Conservation (phyloP, 2,113 vertebrate genomes). For the Corydoras maculifer region DNA sequence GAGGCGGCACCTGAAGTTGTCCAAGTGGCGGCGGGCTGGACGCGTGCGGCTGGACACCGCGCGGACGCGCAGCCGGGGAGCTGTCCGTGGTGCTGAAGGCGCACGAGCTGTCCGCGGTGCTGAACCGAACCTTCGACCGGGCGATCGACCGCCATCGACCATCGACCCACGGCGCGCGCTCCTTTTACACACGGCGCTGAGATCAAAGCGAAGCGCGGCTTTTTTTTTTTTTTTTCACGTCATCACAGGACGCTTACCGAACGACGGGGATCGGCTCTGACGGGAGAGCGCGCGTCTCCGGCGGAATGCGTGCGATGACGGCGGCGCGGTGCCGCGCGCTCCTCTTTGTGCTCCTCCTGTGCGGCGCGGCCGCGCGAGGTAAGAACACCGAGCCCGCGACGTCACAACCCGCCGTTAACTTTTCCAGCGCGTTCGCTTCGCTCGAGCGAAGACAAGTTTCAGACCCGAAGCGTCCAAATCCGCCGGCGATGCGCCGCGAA, state of each 20-base stretch:
- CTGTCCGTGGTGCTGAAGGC: not conserved
- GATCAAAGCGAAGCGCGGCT: too few relatives aligned
- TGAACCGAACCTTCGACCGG: slow-evolving; percentile 49
- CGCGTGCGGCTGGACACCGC: not conserved
- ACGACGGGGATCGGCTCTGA: too few relatives aligned
- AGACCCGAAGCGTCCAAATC: too few relatives aligned
- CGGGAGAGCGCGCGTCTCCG: too few relatives aligned
- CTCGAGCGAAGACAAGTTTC: too few relatives aligned
- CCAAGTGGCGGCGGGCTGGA: slow-evolving; percentile 2
- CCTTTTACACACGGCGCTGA: too few relatives aligned
- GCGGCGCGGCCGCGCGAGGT: slow-evolving; percentile 46
- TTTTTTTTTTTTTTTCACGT: too few relatives aligned
- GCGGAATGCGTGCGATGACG: slow-evolving; percentile 35
- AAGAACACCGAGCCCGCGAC: slow-evolving; percentile 32
- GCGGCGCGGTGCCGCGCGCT: slow-evolving; percentile 49
- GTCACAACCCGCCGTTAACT: too few relatives aligned
- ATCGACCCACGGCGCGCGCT: too few relatives aligned
- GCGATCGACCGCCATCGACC: not conserved
- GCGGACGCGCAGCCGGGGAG: not conserved
- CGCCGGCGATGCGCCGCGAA: too few relatives aligned
- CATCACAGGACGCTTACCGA: too few relatives aligned
- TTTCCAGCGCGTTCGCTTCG: too few relatives aligned
- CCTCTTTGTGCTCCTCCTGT: slow-evolving; percentile 49
- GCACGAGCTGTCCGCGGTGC: slow-evolving; percentile 80
- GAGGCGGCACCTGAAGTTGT: slow-evolving; percentile 5